phyloP scores from a whole-genome alignment of 2,113 vertebrate genomes.

The Antennarius striatus region DNA sequence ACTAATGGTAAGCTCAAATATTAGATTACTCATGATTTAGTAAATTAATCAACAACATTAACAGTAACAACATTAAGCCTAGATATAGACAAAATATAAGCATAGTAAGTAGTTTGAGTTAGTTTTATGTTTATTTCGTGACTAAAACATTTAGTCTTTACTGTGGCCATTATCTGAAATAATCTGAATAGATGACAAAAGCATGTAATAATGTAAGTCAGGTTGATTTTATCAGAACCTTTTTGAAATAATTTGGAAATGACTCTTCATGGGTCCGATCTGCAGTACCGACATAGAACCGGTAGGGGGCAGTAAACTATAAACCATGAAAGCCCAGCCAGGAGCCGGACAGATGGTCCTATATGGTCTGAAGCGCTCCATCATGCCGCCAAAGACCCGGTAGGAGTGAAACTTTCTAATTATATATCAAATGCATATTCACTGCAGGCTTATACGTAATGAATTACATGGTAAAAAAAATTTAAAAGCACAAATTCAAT shows the following conservation, averaged over 20 bases:
- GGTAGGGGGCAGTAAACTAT: conserved; percentile 63
- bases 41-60: no score
- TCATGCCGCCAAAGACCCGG: conserved; percentile 46
- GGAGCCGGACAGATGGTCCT: conserved; percentile 36
- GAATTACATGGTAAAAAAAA: conserved; percentile 43
- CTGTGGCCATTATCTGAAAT: no score
- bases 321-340: conserved; percentile 24
- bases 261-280: not conserved
- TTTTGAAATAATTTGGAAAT: not conserved
- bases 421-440: conserved; percentile 54
- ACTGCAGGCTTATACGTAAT: conserved; percentile 53
- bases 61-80: no score
- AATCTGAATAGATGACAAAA: no score
- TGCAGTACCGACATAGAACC: conserved; percentile 41
- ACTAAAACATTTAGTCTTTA: no score
- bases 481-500: conserved; percentile 37
- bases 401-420: conserved; percentile 51
- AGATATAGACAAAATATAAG: no score
- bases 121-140: no score
- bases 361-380: conserved; percentile 21
- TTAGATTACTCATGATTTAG: no score
- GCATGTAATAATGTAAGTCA: not conserved
- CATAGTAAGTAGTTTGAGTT: no score
- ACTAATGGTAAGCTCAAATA: not conserved
- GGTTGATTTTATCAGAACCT: not conserved